Evolutionary conservation across 1,140 invertebrate genomes (phyloP).

Genomic region (Hydropsyche tenuis): DNA sequence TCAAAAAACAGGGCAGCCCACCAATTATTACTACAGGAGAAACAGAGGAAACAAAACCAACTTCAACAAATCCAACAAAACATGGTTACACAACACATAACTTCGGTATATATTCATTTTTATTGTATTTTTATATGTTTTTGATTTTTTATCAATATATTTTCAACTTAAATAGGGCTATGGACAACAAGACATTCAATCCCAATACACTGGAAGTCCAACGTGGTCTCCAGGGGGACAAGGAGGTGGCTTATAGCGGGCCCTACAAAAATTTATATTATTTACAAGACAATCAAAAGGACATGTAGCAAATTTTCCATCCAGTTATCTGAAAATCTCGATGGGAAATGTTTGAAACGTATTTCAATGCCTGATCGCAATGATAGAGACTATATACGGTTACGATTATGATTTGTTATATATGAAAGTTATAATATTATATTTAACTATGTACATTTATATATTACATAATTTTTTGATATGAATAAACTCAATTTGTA

Average conservation of each 20-base stretch:
- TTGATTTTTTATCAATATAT: neutral
- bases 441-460: constrained; percentile 12
- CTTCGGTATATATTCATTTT: constrained; percentile 33
- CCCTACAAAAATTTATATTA: constrained; percentile 14
- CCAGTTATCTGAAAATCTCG: too few relatives aligned
- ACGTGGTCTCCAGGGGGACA: constrained; percentile 25
- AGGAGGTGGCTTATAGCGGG: constrained; percentile 43
- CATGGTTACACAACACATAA: constrained; percentile 39
- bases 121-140: neutral
- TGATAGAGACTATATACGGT: neutral
- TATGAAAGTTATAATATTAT: constrained; percentile 3
- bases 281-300: constrained; percentile 25
- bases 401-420: neutral
- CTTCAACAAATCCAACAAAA: constrained; percentile 53
- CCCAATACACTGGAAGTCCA: constrained; percentile 32
- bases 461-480: neutral
- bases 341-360: neutral
- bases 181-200: constrained; percentile 31
- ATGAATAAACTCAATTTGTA: constrained; percentile 19
- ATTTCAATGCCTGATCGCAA: neutral
- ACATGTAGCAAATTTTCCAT: neutral
- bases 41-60: constrained; percentile 59
- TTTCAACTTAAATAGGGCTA: constrained; percentile 35
- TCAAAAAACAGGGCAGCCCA: constrained; percentile 63
- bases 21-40: constrained; percentile 60